Base-by-base conservation (phyloP, 2,113 vertebrate genomes). In the Scolopax mira region DNA sequence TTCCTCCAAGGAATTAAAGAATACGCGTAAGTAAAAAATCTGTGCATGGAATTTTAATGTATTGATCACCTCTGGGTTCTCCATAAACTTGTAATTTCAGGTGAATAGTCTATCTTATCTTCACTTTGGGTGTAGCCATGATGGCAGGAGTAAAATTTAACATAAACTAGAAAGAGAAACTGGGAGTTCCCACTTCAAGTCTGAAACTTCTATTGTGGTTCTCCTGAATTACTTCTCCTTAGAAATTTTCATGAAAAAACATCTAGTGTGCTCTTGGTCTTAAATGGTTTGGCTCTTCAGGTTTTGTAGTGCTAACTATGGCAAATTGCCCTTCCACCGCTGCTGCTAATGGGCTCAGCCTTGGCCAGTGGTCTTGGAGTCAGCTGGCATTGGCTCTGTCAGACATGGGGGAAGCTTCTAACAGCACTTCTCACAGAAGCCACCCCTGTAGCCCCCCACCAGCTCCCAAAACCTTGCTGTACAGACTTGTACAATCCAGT, bases 1-100 rank as follows among this genome's bases (percentile, higher is more conserved):
- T 99, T 98, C 65, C 98, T 99, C 46, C 6, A 28, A 1, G 83
- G 18, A 65, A 93, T 99, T 71, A 88, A 98, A 92, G 90, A 97
- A 13, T 48, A 48, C 30, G 86, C 91, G 98, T 99, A 91, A 98
- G 98, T 98, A 77, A 74, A 86, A 86, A 86, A 83, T 48, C 44
- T 0, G 0, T 44, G 18, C 8, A 9, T 54, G 18, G 41, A 35
- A 52, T 86, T 74, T 55, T 51, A 78, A 55, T 60, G 7, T 35
- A 12, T 33, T 4, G 7, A 0, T 67, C 39, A 46, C 58, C 33
- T 54, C 52, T 64, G 41, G 25, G 10, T 42, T 74, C 65, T 93
- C 27, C 21, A 11, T 31, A 67, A 64, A 23, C 25, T 22, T 55
- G 78, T 84, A 27, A 64, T 75, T 91, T 66, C 27, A 60, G 21